These are phyloP conservation scores for Microplitis demolitor DNA, from an alignment of 1,140 invertebrate species.

Conservation along the genomic window DNA sequence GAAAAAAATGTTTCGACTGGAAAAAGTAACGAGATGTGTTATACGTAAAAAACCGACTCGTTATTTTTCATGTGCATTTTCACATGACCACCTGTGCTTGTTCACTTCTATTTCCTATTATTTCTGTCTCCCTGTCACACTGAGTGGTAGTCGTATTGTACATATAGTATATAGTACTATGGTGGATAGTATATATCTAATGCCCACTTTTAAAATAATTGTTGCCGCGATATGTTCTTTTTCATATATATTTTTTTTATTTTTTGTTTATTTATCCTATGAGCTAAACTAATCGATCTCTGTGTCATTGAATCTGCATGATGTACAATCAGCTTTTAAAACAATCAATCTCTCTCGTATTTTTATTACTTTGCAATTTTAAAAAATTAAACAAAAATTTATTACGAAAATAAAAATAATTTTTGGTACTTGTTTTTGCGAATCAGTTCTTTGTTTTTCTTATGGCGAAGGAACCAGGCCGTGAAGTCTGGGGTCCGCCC, in stretches of 20 bases:
- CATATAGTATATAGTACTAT: neutral
- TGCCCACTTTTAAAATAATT: neutral
- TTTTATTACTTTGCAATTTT: neutral
- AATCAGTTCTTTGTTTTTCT: constrained; percentile 13
- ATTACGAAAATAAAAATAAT: constrained; percentile 35
- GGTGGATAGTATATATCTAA: neutral
- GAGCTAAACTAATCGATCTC: neutral
- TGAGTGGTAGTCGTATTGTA: neutral
- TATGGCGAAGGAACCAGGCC: constrained; percentile 37
- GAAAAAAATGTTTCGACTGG: constrained; percentile 9
- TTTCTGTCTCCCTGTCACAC: neutral
- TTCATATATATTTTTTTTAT: too few species aligned
- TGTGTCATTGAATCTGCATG: neutral
- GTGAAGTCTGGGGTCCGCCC: constrained; percentile 38
- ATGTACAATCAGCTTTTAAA: too few species aligned
- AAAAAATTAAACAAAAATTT: constrained; percentile 22
- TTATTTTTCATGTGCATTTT: constrained; percentile 16
- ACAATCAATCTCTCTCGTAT: too few species aligned
- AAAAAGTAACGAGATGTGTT: constrained; percentile 12
- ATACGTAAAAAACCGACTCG: neutral
- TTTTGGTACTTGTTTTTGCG: constrained; percentile 21
- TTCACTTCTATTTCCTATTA: neutral
- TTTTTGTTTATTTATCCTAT: too few species aligned
- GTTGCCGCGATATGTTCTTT: neutral
- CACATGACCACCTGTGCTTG: constrained; percentile 13